Conservation (phyloP, 1,140 invertebrate species). For the Phymastichus coffea region DNA sequence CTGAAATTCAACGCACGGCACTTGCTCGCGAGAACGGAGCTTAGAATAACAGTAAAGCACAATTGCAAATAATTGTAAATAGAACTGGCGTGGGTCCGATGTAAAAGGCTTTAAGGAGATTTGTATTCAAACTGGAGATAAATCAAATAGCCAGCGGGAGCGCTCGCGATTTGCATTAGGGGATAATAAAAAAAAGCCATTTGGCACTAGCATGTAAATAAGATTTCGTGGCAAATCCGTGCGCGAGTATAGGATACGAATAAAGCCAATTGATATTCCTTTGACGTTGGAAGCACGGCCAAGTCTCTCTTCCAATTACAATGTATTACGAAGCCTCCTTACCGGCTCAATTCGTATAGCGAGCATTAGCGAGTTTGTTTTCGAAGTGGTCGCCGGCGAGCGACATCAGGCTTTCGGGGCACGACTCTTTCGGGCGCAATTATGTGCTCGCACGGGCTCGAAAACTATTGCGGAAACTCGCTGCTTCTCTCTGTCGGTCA, state of each 20-base stretch:
- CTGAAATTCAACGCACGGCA: too few species aligned
- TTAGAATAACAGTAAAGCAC: too few species aligned
- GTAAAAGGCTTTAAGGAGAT: too few species aligned
- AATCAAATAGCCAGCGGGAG: neutral
- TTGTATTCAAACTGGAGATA: conserved; percentile 4
- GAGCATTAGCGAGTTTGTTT: neutral
- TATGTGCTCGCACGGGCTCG: neutral
- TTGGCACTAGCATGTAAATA: too few species aligned
- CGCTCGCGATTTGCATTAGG: neutral
- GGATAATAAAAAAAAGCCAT: neutral
- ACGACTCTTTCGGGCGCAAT: conserved; percentile 22
- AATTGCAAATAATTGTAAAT: too few species aligned
- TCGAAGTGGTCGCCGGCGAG: neutral
- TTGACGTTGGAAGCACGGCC: neutral
- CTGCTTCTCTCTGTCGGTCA: neutral
- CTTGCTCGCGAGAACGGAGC: too few species aligned
- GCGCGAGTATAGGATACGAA: too few species aligned
- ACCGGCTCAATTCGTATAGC: neutral
- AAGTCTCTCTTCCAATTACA: conserved; percentile 12
- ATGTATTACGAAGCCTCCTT: conserved; percentile 14
- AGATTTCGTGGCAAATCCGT: too few species aligned
- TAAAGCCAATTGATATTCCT: conserved; percentile 19
- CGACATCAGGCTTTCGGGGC: conserved; percentile 1
- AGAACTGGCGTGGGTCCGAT: too few species aligned
- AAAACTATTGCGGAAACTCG: conserved; percentile 17